Conservation (phyloP, 2,113 vertebrate species). For the Oplegnathus fasciatus region DNA sequence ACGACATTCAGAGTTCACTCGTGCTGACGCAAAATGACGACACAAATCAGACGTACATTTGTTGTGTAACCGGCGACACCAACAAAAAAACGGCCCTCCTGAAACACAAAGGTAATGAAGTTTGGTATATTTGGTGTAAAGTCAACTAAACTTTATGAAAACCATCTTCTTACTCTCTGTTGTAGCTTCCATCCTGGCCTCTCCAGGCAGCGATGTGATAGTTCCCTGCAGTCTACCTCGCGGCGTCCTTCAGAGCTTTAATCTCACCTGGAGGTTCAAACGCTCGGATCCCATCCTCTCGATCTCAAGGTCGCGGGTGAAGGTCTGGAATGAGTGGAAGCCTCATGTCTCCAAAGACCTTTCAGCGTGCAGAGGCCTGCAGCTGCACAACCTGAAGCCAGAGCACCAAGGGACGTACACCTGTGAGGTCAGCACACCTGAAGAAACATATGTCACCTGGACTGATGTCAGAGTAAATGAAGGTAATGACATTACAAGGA, state of each 20-base stretch:
- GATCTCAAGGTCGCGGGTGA: neutral
- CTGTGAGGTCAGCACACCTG: conserved; percentile 33
- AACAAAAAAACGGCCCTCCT: conserved; percentile 7
- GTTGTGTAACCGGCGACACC: neutral
- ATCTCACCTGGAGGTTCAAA: conserved; percentile 34
- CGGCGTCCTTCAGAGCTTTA: neutral
- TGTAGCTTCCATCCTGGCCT: neutral
- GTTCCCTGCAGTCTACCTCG: conserved; percentile 24
- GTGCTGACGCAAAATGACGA: neutral
- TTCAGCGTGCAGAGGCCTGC: neutral
- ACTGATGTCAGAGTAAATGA: neutral
- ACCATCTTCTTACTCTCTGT: neutral
- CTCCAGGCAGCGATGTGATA: neutral
- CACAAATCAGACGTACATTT: conserved; percentile 11
- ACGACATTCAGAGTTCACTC: conserved; percentile 13
- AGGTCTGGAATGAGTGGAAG: conserved; percentile 26
- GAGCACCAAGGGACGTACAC: conserved; percentile 38
- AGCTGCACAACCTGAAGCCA: neutral
- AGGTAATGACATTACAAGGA: neutral
- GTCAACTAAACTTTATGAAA: neutral
- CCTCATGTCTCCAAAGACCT: neutral
- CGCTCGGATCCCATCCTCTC: neutral
- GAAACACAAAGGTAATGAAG: neutral
- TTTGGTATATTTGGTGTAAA: neutral
- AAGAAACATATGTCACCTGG: conserved; percentile 2